Evolutionary conservation across 2,113 vertebrate species (phyloP).

Genomic region (cattle (Bos taurus)): DNA sequence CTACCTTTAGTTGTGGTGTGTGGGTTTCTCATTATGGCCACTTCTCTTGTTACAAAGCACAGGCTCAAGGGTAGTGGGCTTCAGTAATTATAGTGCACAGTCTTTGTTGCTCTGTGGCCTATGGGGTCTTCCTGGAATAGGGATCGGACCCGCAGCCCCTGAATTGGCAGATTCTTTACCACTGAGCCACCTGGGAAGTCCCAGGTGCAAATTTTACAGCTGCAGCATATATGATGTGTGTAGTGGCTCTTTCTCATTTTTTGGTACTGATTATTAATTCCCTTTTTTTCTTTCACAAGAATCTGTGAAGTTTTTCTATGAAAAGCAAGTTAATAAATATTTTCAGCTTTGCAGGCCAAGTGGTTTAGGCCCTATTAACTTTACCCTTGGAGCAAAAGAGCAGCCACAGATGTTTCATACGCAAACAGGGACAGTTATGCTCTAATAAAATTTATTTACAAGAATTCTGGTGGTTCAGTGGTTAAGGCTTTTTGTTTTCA

Average conservation of each 20-base stretch:
- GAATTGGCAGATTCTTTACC: background rate
- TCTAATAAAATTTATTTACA: background rate
- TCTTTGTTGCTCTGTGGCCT: background rate
- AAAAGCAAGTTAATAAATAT: background rate
- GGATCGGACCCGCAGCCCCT: accelerated
- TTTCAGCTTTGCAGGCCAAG: background rate
- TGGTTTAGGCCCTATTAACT: background rate
- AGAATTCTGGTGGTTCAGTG: accelerated
- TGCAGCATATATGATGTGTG: background rate
- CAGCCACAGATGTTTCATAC: too few species aligned
- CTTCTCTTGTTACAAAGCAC: background rate
- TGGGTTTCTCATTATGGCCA: background rate
- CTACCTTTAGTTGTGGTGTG: background rate
- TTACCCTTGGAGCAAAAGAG: background rate
- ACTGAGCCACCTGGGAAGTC: background rate
- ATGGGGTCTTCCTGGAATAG: background rate
- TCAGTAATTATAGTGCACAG: background rate
- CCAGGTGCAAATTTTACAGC: background rate
- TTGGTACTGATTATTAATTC: background rate
- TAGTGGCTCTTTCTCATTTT: background rate
- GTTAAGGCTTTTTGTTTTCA: background rate
- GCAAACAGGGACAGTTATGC: background rate
- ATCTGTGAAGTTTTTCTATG: background rate
- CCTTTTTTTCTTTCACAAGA: background rate
- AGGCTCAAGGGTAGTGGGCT: background rate